Base-by-base conservation (phyloP, 1,140 invertebrate genomes). In the Drosophila mayri region DNA sequence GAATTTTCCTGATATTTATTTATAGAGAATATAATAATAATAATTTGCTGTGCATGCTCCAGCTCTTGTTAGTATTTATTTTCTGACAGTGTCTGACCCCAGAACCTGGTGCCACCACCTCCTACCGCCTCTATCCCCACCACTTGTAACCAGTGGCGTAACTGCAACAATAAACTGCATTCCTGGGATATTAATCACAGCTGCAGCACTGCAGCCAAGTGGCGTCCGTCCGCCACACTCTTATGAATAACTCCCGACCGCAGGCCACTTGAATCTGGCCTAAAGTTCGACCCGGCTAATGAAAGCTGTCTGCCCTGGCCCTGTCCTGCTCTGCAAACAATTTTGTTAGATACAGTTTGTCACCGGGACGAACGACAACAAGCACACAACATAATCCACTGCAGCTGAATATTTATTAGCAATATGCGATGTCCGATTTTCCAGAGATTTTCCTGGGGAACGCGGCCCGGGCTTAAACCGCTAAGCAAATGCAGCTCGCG, bases 401-500 rank as follows among this genome's bases (percentile, higher is more conserved):
- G 78, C 78, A 85, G 67, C 55, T 73, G 80, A 90, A 88, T 88
- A 88, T 88, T 88, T 88, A 88, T 88, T 88, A 88, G 82, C 84
- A 80, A 80, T 80, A 88, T 82, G 68, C 79, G 62, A 68, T 64
- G 58, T 70, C 9, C 35, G 52, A 58, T 66, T 73, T 61, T 76
- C 28, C 71, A 43, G 44, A 30, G 46, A 76, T 77, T 68, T 54
- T 37, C 32, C 50, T 18, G 63, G 50, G 74, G 46, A 47, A 28
- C 46, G 46, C 50, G 49, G 40, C 35, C 49, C 75, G 46, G 32
- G 38, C 55, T 57, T 40, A 72, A 68, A 72, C 77, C 83, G 79
- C 85, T 87, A 87, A 87, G 76, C 79, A 87, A 87, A 88, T 90
- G 84, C 84, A 83, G 83, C 76, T 87, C 83, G 83, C 84, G 85